Percentiles rank a stretch among this genome's conserved stretches.
These are phyloP conservation scores for Umimayanthus chanpuru DNA, from an alignment of 92 coral and sea anemone genomes.

Conservation along the genomic window DNA sequence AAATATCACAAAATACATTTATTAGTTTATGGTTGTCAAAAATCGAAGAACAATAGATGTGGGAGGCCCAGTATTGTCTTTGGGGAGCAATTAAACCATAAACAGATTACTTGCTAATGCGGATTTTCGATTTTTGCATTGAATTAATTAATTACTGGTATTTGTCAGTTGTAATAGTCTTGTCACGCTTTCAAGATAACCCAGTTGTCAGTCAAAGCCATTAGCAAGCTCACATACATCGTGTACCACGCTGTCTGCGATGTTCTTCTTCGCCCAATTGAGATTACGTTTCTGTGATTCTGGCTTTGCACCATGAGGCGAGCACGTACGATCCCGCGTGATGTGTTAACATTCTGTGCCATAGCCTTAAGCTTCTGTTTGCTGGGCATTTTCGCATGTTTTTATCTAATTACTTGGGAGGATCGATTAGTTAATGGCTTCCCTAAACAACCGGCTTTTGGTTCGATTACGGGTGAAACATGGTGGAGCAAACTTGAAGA, in stretches of 20 bases:
- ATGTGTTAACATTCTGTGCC: constrained; percentile 9
- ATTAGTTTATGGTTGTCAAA: neutral
- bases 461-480: constrained; percentile 2
- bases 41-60: neutral
- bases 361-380: constrained; percentile 36
- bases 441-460: neutral
- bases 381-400: constrained; percentile 18
- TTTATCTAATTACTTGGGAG: constrained; percentile 29
- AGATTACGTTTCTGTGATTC: neutral
- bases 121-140: constrained; percentile 9
- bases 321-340: constrained; percentile 14
- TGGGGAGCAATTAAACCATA: constrained; percentile 18
- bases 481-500: constrained; percentile 1
- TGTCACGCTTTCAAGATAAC: constrained; percentile 38
- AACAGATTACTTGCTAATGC: constrained; percentile 31
- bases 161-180: constrained; percentile 35
- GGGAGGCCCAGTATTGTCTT: neutral
- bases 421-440: constrained; percentile 38
- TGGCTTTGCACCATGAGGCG: neutral
- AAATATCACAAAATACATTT: neutral
- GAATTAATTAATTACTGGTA: constrained; percentile 34
- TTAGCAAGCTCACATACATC: neutral
- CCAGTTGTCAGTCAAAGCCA: constrained; percentile 29
- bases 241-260: constrained; percentile 5
- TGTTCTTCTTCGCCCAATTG: neutral